Base-by-base conservation (phyloP, 2,888 invertebrate species). In the Geophilus truncorum region DNA sequence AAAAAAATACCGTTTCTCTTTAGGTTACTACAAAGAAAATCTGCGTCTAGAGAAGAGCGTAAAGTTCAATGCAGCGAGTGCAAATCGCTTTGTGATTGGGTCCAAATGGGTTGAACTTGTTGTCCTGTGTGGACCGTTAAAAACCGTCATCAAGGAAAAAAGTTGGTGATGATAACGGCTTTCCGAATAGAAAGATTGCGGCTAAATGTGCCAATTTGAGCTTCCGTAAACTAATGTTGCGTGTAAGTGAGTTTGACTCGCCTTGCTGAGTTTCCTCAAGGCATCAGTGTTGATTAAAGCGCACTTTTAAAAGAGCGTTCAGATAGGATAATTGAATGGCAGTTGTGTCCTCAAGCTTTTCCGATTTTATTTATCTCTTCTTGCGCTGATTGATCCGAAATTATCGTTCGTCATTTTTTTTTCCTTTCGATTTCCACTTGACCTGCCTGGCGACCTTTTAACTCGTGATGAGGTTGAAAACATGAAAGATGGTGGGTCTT, bases 191-290 rank as follows among this genome's bases (percentile, higher is more conserved):
- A 23, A 62, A 62, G 57, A 62, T 62, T 62, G 57, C 21, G 23
- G 23, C 21, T 62, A 62, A 62, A 62, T 62, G 57, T 62, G 57
- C 57, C 57, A 62, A 62, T 62, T 62, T 62, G 23, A 62, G 18
- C 57, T 62, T 62, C 57, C 57, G 57, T 62, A 62, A 62, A 62
- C 57, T 62, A 62, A 62, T 62, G 57, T 62, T 62, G 57, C 57
- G 57, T 62, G 57, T 62, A 62, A 62, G 57, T 62, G 57, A 62
- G 57, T 62, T 62, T 62, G 57, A 62, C 57, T 62, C 57, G 57
- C 57, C 23, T 62, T 62, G 57, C 21, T 62, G 57, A 40, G n/a
- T 62, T 21, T 62, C 21, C 57, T 62, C 23, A 23, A 62, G 18
- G 57, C 57, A 21, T 62, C 57, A 62, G 57, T 62, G 57, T 62